Base-by-base conservation (phyloP, 1,140 invertebrate genomes). In the Drosophila mojavensis region DNA sequence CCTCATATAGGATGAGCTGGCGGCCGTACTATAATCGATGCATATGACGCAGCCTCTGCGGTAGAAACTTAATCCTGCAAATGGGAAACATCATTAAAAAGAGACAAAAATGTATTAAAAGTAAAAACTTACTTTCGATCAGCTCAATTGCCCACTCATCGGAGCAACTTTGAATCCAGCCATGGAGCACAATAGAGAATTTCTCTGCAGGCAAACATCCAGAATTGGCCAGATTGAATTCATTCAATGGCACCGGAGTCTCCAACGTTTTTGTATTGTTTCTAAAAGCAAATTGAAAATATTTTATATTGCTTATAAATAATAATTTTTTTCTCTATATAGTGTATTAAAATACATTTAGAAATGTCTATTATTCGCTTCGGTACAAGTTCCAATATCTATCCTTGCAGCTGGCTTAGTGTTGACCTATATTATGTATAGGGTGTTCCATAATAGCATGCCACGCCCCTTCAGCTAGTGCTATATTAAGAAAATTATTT, bases 31-130 rank as follows among this genome's bases (percentile, higher is more conserved):
- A 36, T 91, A 92, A 60, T 92, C 91, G 39, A 92, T 92, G 63
- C 91, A 92, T 24, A 92, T 82, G 11, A 92, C 78, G 20, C 91
- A 92, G 4, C 91, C 91, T 2, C 80, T 89, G 1, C 91, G 91
- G 61, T 92, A 91, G 64, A 62, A 84, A 41, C 75, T 81, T 1
- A 92, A 48, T 0, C 92, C 91, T 92, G 30, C 7, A 78, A 45
- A 17, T 47, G 5, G 43, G 43, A 17, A 15, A 17, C 17, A 88
- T 15, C 10, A 50, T 30, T 13, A 4, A 1, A 28, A 17, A 33
- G 48, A 51, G 11, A 1, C 26, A 30, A 11, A 41, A 33, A 33
- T 9, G 2, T 9, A 33, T 33, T 33, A 1, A 2, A 33, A 59
- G 2, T 41, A n/a, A 5, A 59, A n/a, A 78, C 75, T 79, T 79